Evolutionary conservation across 2,797 vertebrate genomes (phyloP), one percentile per base, ranked within the genome.

Genomic region (Enoplosus armatus): DNA sequence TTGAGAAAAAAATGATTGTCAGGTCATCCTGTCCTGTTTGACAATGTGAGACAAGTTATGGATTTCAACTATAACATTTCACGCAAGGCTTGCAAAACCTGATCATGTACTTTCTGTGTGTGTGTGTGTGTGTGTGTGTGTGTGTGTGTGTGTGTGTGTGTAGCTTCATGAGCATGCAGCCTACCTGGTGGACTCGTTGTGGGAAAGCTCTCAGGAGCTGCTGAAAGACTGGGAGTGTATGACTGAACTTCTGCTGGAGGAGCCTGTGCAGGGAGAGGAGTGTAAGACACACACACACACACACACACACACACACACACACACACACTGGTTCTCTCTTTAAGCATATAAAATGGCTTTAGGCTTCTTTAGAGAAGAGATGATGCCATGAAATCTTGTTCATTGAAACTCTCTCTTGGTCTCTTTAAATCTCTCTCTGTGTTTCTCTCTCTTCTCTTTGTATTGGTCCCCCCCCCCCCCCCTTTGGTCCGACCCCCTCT

Each of bases 221-320:
- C 94, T 99, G 78, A 99, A 99, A 90, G 98, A 99, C 94, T 99
- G 98, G 98, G 98, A 99, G 92, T 99, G 98, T 92, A 99, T 99
- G 98, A 96, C 98, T 5, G 98, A 99, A 86, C 94, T 99, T 68
- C 95, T 99, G 50, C 92, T 99, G 92, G 98, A 99, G 94, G 98
- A 99, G 86, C 96, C 98, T 31, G 96, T 98, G 69, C 98, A 98
- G 94, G 98, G 98, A 89, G 98, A 99, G 83, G 98, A 99, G 94
- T 95, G 98, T 99, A 96, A 84, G 88, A 39, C 54, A 26, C 27
- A 20, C 55, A 41, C 53, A 58, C 37, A 45, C 58, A 47, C 24
- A 26, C 55, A 48, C n/a, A 35, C 26, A 54, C 20, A 55, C 31
- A 67, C 41, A 47, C 18, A 29, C 24, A 10, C 16, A 55, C 60